Base-by-base conservation (phyloP, 2,888 invertebrate species). In the Andrena bucephala region DNA sequence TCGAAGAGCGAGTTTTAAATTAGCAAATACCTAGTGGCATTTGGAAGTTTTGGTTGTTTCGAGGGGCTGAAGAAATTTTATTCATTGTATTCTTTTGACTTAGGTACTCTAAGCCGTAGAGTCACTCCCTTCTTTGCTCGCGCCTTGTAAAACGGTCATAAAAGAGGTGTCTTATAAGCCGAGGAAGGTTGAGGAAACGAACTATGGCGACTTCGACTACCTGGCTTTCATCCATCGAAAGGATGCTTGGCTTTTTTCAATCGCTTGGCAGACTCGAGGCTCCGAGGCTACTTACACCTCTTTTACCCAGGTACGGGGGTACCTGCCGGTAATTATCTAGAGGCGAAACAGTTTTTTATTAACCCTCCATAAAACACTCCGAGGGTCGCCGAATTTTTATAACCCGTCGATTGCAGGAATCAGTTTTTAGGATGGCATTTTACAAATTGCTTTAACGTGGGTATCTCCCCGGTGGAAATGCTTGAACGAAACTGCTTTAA, bases 241-340 rank as follows among this genome's bases (percentile, higher is more conserved):
- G 65, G 73, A 65, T 74, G 27, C 13, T 42, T 42, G 16, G 42
- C 16, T 59, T 66, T 73, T 48, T 70, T 7, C 29, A 68, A 73
- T 81, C 67, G 59, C 24, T 52, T 8, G 27, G 10, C 29, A 10
- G 50, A 16, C 20, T 27, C 60, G 42, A 63, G 77, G 67, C 5
- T 62, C 6, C 42, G 27, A 16, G 66, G 24, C 27, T n/a, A 27
- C 24, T 42, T n/a, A 10, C 27, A 33, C 31, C n/a, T n/a, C 3
- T 31, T 13, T 29, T 1, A 50, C 13, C 7, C 82, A 80, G 82
- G 82, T 82, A 82, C 1, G 31, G 33, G 24, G 36, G 5, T 80
- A 82, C 82, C 80, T 82, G 80, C 16, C 62, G 10, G 54, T 68
- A 71, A 80, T 76, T 75, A 65, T 68, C 24, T 5, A 8, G n/a